Percentiles rank a stretch among this genome's conserved stretches.
Evolutionary conservation across 2,113 vertebrate species (phyloP).

Genomic region (Campylorhamphus procurvoides): DNA sequence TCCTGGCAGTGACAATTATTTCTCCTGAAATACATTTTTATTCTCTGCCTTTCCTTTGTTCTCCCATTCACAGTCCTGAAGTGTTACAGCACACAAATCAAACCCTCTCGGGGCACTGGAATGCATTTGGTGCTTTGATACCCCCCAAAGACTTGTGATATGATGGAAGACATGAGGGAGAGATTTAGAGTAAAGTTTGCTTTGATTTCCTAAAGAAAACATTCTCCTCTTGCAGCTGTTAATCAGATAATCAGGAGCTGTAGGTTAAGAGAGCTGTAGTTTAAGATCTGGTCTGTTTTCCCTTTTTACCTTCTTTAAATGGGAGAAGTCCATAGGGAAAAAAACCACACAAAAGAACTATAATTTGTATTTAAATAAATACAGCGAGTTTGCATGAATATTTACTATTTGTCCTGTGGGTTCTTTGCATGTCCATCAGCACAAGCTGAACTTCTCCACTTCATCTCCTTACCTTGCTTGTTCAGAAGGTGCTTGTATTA

Average conservation of each 20-base stretch:
- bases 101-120: background rate
- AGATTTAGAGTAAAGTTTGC: background rate
- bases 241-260: conserved; percentile 10
- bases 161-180: conserved; percentile 10
- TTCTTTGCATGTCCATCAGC: background rate
- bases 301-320: background rate
- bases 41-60: background rate
- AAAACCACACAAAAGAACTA: background rate
- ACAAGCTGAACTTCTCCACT: background rate
- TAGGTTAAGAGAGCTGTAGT: background rate
- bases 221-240: background rate
- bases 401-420: background rate
- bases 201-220: conserved; percentile 40
- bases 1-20: background rate
- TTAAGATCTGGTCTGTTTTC: background rate
- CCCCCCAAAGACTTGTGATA: background rate
- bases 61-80: background rate
- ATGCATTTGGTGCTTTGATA: background rate
- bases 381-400: background rate
- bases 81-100: background rate
- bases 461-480: background rate
- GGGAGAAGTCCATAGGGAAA: background rate
- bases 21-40: background rate
- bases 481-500: background rate
- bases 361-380: background rate